Conservation (phyloP, 1,140 invertebrate genomes). For the Scaptomyza montana region DNA sequence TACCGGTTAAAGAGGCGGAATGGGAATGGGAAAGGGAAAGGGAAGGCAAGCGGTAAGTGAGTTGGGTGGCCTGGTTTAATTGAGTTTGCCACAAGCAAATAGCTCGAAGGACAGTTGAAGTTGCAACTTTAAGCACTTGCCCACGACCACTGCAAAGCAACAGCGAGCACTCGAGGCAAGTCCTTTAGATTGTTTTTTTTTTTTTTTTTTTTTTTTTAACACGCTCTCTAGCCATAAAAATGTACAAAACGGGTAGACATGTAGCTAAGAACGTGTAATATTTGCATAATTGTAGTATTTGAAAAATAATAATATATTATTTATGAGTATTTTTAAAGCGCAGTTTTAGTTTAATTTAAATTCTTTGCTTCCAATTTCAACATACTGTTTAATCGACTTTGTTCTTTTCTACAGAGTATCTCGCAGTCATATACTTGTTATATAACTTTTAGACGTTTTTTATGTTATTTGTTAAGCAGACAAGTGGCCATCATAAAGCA, state of each 20-base stretch:
- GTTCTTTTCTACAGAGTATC: conserved; percentile 1
- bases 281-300: too few species aligned
- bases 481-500: conserved; percentile 52
- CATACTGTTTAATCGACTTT: background rate
- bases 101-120: conserved; percentile 43
- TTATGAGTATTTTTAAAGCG: too few species aligned
- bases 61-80: conserved; percentile 43
- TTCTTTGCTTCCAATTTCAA: too few species aligned
- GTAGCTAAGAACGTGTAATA: background rate
- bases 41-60: background rate
- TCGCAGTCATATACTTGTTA: background rate
- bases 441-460: background rate
- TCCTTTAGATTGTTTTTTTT: background rate
- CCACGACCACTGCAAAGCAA: conserved; percentile 22
- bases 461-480: conserved; percentile 44
- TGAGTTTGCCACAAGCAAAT: conserved; percentile 53
- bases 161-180: conserved; percentile 17
- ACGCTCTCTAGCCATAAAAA: conserved; percentile 1
- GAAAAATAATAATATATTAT: too few species aligned
- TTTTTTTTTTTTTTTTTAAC: background rate
- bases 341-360: too few species aligned
- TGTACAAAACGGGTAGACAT: background rate
- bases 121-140: conserved; percentile 52
- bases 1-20: too few species aligned
- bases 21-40: background rate